Conservation (phyloP, 37 sponge, comb jelly and placozoan genomes). For the Ianthella basta region DNA sequence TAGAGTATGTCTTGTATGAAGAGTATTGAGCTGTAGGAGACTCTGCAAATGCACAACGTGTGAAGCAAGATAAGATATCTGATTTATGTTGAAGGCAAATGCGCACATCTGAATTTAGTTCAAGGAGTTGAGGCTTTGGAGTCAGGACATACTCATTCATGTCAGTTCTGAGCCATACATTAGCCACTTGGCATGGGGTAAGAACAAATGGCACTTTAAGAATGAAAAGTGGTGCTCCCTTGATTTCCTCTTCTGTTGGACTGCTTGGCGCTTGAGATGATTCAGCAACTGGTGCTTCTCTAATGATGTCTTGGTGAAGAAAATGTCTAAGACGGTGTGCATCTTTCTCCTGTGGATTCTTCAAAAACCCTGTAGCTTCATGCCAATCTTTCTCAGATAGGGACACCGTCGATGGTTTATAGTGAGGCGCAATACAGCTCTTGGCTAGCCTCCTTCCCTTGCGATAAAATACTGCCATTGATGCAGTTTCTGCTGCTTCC, state of each 20-base stretch:
- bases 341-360: no score
- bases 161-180: conserved; percentile 54
- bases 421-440: no score
- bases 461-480: no score
- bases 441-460: no score
- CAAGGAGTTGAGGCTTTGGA: conserved; percentile 60
- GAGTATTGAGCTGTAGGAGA: conserved; percentile 41
- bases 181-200: conserved; percentile 17
- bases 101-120: conserved; percentile 43
- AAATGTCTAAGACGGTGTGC: no score
- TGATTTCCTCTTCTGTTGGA: background rate
- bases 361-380: no score
- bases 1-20: conserved; percentile 38
- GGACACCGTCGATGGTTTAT: no score
- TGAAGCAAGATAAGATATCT: conserved; percentile 65
- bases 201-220: background rate
- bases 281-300: no score
- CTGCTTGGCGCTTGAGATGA: no score
- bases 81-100: conserved; percentile 69
- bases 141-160: conserved; percentile 38
- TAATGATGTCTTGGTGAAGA: no score
- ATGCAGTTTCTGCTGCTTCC: no score
- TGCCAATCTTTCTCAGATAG: no score
- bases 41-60: conserved; percentile 23
- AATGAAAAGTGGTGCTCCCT: conserved; percentile 8